phyloP scores from a whole-genome alignment of 2,888 invertebrate species.

The Pollenia angustigena region DNA sequence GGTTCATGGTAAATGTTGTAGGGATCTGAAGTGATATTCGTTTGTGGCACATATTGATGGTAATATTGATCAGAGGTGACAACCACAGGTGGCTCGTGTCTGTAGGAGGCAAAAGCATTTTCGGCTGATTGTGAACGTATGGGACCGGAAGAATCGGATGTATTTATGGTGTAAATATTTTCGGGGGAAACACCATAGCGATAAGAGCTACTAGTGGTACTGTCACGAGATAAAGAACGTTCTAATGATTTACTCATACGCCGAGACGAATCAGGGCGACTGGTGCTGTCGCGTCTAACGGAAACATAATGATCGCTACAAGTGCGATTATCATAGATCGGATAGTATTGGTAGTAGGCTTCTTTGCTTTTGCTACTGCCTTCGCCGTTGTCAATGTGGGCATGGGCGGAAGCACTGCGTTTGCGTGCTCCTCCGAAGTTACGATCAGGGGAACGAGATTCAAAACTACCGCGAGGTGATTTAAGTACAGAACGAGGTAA shows the following conservation, averaged over 20 bases:
- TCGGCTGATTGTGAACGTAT: slow-evolving; percentile 84
- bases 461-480: slow-evolving; percentile 80
- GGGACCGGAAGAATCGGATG: slow-evolving; percentile 77
- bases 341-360: slow-evolving; percentile 83
- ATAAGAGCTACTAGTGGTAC: slow-evolving; percentile 80
- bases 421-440: slow-evolving; percentile 77
- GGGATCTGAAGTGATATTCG: slow-evolving; percentile 62
- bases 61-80: slow-evolving; percentile 63
- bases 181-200: slow-evolving; percentile 83
- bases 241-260: slow-evolving; percentile 83
- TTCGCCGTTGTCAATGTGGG: slow-evolving; percentile 81
- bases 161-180: slow-evolving; percentile 81
- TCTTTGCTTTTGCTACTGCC: slow-evolving; percentile 75
- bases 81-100: slow-evolving; percentile 82
- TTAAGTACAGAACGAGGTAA: slow-evolving; percentile 78
- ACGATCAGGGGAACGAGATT: slow-evolving; percentile 79
- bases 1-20: slow-evolving; percentile 74
- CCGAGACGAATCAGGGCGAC: slow-evolving; percentile 57
- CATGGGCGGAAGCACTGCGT: slow-evolving; percentile 83
- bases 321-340: slow-evolving; percentile 83
- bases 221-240: slow-evolving; percentile 83
- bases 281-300: slow-evolving; percentile 77
- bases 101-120: slow-evolving; percentile 82
- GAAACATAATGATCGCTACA: slow-evolving; percentile 83
- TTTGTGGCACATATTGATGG: slow-evolving; percentile 71